phyloP scores from a whole-genome alignment of 2,888 invertebrate genomes.

The Lepidonotus clava region DNA sequence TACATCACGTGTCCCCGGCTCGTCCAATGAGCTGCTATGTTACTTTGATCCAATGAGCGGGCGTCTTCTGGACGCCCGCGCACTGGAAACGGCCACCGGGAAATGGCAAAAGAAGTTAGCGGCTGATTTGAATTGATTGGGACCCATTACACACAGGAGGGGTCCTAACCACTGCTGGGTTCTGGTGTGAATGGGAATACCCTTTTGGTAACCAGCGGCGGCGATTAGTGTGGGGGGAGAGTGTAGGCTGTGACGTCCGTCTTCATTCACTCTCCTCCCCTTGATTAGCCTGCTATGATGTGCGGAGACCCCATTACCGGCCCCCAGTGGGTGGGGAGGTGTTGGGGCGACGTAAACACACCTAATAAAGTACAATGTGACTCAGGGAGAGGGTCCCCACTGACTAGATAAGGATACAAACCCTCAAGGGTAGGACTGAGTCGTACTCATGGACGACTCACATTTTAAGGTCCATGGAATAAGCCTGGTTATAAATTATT shows the following conservation, averaged over 20 bases:
- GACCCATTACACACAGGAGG: not conserved
- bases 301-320: not conserved
- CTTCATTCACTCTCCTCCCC: not conserved
- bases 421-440: too few species aligned
- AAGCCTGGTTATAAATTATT: too few species aligned
- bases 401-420: too few species aligned
- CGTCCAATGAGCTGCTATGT: constrained; percentile 3
- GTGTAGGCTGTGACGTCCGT: not conserved
- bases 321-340: not conserved
- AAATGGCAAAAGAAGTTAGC: constrained; percentile 14
- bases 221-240: not conserved
- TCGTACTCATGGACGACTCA: too few species aligned
- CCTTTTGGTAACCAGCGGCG: not conserved
- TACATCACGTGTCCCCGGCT: not conserved
- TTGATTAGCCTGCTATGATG: not conserved
- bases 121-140: constrained; percentile 19
- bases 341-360: too few species aligned
- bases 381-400: too few species aligned
- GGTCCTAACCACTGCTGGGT: not conserved
- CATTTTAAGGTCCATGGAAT: too few species aligned
- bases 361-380: too few species aligned
- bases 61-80: not conserved
- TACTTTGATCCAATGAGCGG: constrained; percentile 8
- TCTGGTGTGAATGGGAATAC: not conserved
- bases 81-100: not conserved